A percentile compares a stretch with the other conserved stretches of the same genome.
phyloP scores from a whole-genome alignment of 2,797 vertebrate genomes.

The Cirrhinus mrigala region DNA sequence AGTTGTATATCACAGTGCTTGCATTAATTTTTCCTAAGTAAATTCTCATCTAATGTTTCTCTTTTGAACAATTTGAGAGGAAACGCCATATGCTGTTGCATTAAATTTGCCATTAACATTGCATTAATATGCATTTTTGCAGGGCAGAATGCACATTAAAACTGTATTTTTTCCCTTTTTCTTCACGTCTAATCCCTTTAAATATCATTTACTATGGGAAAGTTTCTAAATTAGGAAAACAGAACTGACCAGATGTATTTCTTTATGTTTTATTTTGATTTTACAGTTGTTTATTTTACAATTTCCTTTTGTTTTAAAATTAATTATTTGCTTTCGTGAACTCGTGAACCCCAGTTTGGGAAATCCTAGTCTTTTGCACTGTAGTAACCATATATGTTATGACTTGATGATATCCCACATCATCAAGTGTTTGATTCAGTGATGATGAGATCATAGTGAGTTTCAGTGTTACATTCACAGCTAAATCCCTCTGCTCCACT shows the following conservation, averaged over 20 bases:
- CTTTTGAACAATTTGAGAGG: background rate
- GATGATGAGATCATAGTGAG: constrained; percentile 5
- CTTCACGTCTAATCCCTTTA: background rate
- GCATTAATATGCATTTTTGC: background rate
- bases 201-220: background rate
- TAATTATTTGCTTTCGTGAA: background rate
- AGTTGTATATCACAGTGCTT: background rate
- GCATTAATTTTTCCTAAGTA: background rate
- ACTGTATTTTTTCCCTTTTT: no score
- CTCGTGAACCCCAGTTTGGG: background rate
- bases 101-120: no score
- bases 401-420: background rate
- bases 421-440: background rate
- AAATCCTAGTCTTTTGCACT: background rate
- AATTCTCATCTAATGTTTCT: background rate
- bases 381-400: background rate
- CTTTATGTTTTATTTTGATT: background rate
- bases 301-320: background rate
- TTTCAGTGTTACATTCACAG: background rate
- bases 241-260: background rate
- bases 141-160: no score
- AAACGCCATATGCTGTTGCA: background rate
- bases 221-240: background rate
- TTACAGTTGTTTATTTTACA: background rate
- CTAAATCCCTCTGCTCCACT: background rate